Conservation (phyloP, 2,888 invertebrate genomes). For the Aporophyla lueneburgensis region DNA sequence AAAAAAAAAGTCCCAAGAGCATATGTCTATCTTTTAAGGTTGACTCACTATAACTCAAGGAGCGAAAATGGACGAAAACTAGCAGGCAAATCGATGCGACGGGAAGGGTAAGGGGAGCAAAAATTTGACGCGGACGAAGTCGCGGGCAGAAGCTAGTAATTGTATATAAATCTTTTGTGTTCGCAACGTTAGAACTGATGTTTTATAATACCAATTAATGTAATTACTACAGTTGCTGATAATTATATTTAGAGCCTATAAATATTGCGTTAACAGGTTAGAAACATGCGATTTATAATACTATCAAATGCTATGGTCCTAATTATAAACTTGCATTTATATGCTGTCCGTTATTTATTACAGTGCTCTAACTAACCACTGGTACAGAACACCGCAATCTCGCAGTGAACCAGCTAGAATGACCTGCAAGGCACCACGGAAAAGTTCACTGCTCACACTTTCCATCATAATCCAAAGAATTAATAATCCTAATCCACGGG, state of each 20-base stretch:
- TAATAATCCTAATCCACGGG: not conserved
- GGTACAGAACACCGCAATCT: not conserved
- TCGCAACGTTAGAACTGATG: not conserved
- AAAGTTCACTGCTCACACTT: not conserved
- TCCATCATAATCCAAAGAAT: not conserved
- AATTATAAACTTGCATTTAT: conserved; percentile 2
- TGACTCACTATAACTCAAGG: too few species aligned
- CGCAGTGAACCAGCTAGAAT: not conserved
- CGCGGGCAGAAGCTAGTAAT: too few species aligned
- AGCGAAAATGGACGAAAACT: too few species aligned
- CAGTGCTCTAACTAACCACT: not conserved
- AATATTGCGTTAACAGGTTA: conserved; percentile 17
- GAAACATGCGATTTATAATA: conserved; percentile 8
- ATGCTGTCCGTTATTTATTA: not conserved
- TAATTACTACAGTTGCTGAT: conserved; percentile 11
- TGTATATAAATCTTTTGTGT: not conserved
- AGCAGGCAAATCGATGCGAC: too few species aligned
- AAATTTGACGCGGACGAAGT: too few species aligned
- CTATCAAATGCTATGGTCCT: conserved; percentile 5
- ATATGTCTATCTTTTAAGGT: too few species aligned
- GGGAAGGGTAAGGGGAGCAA: too few species aligned
- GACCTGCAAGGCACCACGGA: not conserved
- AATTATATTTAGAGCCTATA: not conserved
- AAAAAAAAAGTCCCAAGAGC: too few species aligned
- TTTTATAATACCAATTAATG: conserved; percentile 2